Percentiles rank a stretch among this genome's conserved stretches.
Evolutionary conservation across 2,797 vertebrate species (phyloP).

Genomic region (Carduelis carduelis): DNA sequence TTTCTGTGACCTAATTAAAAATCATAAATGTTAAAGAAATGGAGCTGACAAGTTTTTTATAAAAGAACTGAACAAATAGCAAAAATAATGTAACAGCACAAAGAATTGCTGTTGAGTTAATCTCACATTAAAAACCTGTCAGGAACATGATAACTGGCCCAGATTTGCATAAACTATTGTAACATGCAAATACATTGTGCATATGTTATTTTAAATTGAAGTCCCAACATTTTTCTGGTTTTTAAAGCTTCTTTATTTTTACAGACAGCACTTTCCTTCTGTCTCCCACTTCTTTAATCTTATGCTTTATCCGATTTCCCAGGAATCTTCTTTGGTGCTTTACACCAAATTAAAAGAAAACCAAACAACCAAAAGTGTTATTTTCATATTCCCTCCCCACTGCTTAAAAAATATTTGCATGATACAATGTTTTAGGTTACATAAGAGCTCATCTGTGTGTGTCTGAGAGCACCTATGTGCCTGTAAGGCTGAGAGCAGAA

Average conservation of each 20-base stretch:
- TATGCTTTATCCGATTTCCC: not conserved
- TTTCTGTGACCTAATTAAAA: conserved; percentile 6
- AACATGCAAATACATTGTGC: not conserved
- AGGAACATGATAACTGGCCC: not conserved
- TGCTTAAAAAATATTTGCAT: not conserved
- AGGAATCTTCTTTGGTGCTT: not conserved
- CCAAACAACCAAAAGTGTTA: not conserved
- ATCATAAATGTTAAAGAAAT: not conserved
- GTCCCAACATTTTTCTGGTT: not conserved
- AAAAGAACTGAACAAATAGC: not conserved
- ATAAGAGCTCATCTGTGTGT: not conserved
- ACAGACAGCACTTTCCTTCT: not conserved
- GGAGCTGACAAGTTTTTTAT: not conserved
- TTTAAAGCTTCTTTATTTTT: not conserved
- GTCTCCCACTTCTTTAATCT: not conserved
- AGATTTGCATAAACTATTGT: not conserved
- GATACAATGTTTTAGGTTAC: not conserved
- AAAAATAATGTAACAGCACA: not conserved
- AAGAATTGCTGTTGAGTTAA: not conserved
- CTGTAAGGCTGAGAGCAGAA: not conserved
- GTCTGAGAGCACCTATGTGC: not conserved
- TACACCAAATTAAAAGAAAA: not conserved
- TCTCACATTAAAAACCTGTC: not conserved
- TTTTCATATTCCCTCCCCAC: accelerated
- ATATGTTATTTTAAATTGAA: not conserved